Percentiles rank a stretch among this genome's conserved stretches.
Evolutionary conservation across 2,797 vertebrate species (phyloP).

Genomic region (Garrulus glandarius): DNA sequence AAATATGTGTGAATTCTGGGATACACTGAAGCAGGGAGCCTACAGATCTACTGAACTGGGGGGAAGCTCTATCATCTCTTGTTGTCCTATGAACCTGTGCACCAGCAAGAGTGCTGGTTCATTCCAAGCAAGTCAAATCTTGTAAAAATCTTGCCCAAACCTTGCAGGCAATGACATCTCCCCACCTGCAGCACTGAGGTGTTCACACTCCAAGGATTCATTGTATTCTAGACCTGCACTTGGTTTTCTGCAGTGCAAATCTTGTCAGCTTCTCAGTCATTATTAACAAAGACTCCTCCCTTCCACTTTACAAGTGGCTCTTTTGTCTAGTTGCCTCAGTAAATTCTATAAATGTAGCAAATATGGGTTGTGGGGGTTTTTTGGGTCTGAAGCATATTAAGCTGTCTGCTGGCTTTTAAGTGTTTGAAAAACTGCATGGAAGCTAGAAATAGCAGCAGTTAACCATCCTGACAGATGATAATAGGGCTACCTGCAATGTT

Average conservation of each 20-base stretch:
- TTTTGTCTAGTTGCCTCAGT: background rate
- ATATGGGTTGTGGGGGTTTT: background rate
- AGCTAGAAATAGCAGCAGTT: background rate
- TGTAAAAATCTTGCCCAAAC: background rate
- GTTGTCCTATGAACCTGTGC: background rate
- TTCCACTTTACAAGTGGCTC: background rate
- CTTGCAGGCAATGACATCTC: background rate
- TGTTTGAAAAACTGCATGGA: background rate
- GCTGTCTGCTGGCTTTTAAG: background rate
- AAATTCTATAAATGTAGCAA: background rate
- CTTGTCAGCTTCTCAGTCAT: background rate
- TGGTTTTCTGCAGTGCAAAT: background rate
- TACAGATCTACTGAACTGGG: background rate
- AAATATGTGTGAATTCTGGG: background rate
- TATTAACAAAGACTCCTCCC: background rate
- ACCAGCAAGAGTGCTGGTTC: background rate
- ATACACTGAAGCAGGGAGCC: background rate
- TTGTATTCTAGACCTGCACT: background rate
- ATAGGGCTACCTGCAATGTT: background rate
- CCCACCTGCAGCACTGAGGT: background rate
- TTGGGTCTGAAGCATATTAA: background rate
- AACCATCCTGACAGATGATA: background rate
- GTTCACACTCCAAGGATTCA: background rate
- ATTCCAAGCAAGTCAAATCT: background rate
- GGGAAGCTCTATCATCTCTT: background rate